Evolutionary conservation across 2,888 invertebrate genomes (phyloP).

Genomic region (Standfussiana lucernea): DNA sequence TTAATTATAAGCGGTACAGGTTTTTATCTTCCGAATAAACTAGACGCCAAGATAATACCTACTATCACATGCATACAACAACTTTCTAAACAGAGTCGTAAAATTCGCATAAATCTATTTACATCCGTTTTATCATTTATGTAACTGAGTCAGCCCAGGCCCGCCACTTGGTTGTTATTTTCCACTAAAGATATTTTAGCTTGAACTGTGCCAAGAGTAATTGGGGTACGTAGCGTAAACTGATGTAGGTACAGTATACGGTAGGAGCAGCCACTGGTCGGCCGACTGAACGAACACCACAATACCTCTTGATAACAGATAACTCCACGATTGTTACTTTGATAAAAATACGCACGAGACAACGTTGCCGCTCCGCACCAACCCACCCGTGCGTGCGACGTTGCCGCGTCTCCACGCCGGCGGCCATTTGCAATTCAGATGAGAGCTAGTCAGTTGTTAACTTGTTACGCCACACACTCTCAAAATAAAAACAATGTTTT

Average conservation of each 20-base stretch:
- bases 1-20: not conserved
- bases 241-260: constrained; percentile 27
- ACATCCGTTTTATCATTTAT: constrained; percentile 55
- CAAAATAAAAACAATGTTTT: constrained; percentile 87
- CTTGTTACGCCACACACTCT: constrained; percentile 83
- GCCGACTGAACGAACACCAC: constrained; percentile 64
- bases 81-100: constrained; percentile 56
- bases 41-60: constrained; percentile 28
- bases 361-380: constrained; percentile 79
- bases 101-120: constrained; percentile 55
- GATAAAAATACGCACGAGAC: constrained; percentile 86
- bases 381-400: constrained; percentile 76
- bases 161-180: constrained; percentile 67
- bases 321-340: constrained; percentile 75
- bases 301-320: constrained; percentile 79
- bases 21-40: constrained; percentile 1
- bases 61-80: constrained; percentile 17
- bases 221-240: constrained; percentile 36
- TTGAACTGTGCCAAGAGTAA: constrained; percentile 55
- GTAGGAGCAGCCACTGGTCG: constrained; percentile 35
- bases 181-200: constrained; percentile 43
- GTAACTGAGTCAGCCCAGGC: constrained; percentile 64
- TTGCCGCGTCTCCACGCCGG: constrained; percentile 77
- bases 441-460: constrained; percentile 74
- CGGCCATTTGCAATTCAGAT: constrained; percentile 88